phyloP scores from a whole-genome alignment of 2,888 invertebrate species.

The Metacarcinus magister region DNA sequence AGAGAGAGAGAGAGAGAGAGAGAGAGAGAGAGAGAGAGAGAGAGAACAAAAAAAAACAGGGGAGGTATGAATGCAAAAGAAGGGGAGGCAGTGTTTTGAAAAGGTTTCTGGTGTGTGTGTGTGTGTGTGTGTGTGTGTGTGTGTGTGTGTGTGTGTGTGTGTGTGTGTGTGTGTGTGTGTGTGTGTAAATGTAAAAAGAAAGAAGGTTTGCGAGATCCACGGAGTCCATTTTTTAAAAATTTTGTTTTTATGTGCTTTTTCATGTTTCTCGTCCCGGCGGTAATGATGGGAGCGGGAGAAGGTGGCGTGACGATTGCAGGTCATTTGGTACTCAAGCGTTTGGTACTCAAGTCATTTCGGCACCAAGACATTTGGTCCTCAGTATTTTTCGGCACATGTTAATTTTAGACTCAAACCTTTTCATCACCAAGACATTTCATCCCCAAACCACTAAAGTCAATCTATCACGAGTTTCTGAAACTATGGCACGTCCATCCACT shows the following conservation, averaged over 20 bases:
- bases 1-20: slow-evolving; percentile 28
- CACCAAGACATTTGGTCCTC: too few species aligned
- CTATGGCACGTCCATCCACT: too few species aligned
- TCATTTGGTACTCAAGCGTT: too few species aligned
- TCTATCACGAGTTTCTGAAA: too few species aligned
- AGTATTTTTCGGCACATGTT: too few species aligned
- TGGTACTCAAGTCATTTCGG: too few species aligned
- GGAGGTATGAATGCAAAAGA: background rate
- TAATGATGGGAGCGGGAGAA: background rate
- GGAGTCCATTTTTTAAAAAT: too few species aligned
- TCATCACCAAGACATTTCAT: too few species aligned
- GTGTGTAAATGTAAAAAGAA: background rate
- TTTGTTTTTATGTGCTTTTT: too few species aligned
- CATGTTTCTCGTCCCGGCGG: background rate
- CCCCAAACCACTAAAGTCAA: too few species aligned
- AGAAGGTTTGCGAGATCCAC: background rate
- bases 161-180: slow-evolving; percentile 68
- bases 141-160: slow-evolving; percentile 65
- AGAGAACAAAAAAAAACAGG: background rate
- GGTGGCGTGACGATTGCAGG: background rate
- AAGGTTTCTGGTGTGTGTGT: background rate
- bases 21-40: background rate
- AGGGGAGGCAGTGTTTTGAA: background rate
- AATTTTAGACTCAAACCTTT: too few species aligned
- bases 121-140: background rate